Evolutionary conservation across 1,140 invertebrate species (phyloP), one percentile per base, ranked within the genome.

Genomic region (Nilaparvata lugens): DNA sequence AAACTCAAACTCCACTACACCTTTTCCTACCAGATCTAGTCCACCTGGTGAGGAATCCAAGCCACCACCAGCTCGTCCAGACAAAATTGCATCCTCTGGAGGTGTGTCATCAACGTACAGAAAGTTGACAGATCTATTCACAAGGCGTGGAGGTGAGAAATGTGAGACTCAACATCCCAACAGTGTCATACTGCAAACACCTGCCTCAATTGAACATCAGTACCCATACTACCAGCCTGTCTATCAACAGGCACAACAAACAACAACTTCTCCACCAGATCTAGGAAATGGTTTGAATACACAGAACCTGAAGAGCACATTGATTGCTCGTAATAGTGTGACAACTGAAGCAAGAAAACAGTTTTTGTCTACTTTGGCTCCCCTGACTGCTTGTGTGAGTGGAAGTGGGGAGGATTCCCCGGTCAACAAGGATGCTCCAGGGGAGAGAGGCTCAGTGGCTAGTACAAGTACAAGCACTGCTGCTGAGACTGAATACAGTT

Each of bases 291-390:
- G 81, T 0, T 66, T 71, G 9, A 72, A 70, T 16, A 48, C 56
- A n/a, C 57, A 56, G 14, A 55, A 21, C 13, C 16, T 64, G 64
- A 14, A 43, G 58, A 0, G 63, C 68, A 25, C 52, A 60, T 51
- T 60, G 52, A 35, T 52, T 52, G 19, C 62, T 64, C 31, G 40
- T 60, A 25, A 61, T 5, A 61, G 55, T 31, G 64, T 72, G 48
- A 75, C 73, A 13, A 72, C 71, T 1, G 76, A 79, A 59, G 78
- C 80, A 4, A 78, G 86, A 52, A 81, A 84, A 56, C 88, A 89
- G 68, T 88, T 90, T 66, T 67, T 90, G 13, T 83, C 87, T 0
- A 87, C 85, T 2, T 67, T 89, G 23, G 86, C 86, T 0, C 86
- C 87, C 1, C 70, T 88, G 24, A 83, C 83, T 1, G 84, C 87